Evolutionary conservation across 2,888 invertebrate species (phyloP).

Genomic region (Herminia tarsipennalis): DNA sequence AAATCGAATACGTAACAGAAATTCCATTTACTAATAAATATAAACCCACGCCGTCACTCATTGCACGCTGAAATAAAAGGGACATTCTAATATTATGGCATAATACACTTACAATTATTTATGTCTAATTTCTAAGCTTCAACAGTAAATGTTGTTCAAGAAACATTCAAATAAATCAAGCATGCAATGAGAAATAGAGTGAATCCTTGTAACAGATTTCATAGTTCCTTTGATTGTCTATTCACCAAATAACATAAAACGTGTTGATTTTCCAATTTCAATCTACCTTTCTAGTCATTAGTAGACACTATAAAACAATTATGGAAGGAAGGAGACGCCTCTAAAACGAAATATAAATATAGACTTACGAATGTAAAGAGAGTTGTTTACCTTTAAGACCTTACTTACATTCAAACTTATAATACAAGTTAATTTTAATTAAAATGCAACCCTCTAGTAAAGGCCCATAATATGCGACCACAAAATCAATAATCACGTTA

Average conservation of each 20-base stretch:
- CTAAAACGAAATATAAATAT: conserved; percentile 83
- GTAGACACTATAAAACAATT: conserved; percentile 81
- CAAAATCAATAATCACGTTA: conserved; percentile 76
- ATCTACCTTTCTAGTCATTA: conserved; percentile 74
- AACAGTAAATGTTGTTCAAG: conserved; percentile 27
- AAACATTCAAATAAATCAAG: conserved; percentile 39
- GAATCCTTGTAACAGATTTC: conserved; percentile 67
- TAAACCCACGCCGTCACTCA: conserved; percentile 60
- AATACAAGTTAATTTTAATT: conserved; percentile 73
- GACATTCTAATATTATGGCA: conserved; percentile 39
- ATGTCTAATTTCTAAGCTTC: conserved; percentile 23
- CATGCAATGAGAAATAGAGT: conserved; percentile 68
- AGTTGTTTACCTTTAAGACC: conserved; percentile 80
- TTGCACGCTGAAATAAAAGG: conserved; percentile 59
- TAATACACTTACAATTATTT: conserved; percentile 31
- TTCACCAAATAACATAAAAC: conserved; percentile 71
- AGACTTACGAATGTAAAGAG: conserved; percentile 83
- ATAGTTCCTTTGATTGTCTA: conserved; percentile 76
- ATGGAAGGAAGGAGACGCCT: conserved; percentile 76
- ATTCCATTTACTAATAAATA: conserved; percentile 75
- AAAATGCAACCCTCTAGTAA: conserved; percentile 78
- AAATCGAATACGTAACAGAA: conserved; percentile 82
- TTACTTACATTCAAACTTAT: conserved; percentile 83
- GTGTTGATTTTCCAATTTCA: conserved; percentile 72
- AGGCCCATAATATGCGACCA: conserved; percentile 71